phyloP scores from a whole-genome alignment of 2,888 invertebrate genomes.

The Unio pictorum region DNA sequence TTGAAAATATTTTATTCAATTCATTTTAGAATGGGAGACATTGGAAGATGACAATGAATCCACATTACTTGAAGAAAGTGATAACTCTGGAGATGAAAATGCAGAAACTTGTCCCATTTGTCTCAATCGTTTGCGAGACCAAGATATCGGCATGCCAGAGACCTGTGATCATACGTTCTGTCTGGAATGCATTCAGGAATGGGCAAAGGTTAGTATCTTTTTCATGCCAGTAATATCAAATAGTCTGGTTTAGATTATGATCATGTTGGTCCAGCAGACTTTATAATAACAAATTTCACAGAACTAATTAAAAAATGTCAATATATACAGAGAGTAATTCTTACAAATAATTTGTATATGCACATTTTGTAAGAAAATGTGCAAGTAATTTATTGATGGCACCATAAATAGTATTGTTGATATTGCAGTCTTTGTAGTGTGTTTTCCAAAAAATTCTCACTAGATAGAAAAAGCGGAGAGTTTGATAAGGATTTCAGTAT shows the following conservation, averaged over 20 bases:
- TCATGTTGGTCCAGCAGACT: no score
- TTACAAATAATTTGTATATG: background rate
- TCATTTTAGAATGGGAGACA: slow-evolving; percentile 19
- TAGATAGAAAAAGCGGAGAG: no score
- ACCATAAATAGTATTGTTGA: no score
- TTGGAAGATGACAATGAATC: slow-evolving; percentile 36
- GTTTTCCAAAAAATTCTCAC: no score
- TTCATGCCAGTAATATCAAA: background rate
- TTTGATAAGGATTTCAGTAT: background rate
- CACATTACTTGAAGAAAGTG: slow-evolving; percentile 29
- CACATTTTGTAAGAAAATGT: no score
- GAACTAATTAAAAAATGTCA: no score
- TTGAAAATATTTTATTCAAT: no score
- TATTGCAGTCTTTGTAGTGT: no score
- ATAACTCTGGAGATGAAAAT: slow-evolving; percentile 48
- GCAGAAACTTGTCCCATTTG: slow-evolving; percentile 85
- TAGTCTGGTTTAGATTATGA: no score
- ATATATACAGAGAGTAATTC: background rate
- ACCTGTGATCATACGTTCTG: slow-evolving; percentile 93
- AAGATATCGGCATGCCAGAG: slow-evolving; percentile 89
- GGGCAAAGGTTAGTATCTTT: slow-evolving; percentile 80
- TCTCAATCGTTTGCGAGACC: slow-evolving; percentile 81
- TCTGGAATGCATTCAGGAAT: slow-evolving; percentile 89
- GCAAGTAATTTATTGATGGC: no score
- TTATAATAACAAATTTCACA: no score